Evolutionary conservation across 2,797 vertebrate genomes (phyloP).

Genomic region (Bucorvus abyssinicus): DNA sequence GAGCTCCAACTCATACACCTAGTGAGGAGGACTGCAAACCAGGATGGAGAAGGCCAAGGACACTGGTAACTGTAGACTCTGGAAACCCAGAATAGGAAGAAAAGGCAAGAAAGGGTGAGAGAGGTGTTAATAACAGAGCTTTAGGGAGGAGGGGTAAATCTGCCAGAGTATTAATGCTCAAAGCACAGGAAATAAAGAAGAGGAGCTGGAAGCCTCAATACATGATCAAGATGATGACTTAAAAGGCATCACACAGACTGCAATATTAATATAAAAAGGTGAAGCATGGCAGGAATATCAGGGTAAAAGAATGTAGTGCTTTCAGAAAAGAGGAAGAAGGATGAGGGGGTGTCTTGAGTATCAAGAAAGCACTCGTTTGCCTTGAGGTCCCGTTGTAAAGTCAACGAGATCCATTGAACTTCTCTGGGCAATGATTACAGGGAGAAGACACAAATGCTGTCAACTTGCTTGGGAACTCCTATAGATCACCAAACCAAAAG

Average conservation of each 20-base stretch:
- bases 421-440: neutral
- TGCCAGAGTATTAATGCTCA: neutral
- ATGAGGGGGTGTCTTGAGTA: neutral
- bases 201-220: neutral
- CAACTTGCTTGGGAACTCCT: neutral
- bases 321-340: neutral
- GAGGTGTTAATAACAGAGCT: neutral
- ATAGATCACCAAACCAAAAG: neutral
- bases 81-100: neutral
- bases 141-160: neutral
- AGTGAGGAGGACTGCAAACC: neutral
- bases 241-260: neutral
- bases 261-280: neutral
- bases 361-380: neutral
- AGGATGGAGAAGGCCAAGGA: neutral
- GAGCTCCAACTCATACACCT: neutral
- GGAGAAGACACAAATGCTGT: neutral
- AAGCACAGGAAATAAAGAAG: neutral
- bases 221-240: neutral
- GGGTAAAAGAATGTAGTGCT: neutral
- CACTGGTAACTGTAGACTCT: neutral
- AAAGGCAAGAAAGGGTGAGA: rapidly evolving
- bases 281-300: neutral
- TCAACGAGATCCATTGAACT: neutral
- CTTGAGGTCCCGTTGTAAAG: neutral